Evolutionary conservation across 2,888 invertebrate species (phyloP).

Genomic region (Clanis bilineata): DNA sequence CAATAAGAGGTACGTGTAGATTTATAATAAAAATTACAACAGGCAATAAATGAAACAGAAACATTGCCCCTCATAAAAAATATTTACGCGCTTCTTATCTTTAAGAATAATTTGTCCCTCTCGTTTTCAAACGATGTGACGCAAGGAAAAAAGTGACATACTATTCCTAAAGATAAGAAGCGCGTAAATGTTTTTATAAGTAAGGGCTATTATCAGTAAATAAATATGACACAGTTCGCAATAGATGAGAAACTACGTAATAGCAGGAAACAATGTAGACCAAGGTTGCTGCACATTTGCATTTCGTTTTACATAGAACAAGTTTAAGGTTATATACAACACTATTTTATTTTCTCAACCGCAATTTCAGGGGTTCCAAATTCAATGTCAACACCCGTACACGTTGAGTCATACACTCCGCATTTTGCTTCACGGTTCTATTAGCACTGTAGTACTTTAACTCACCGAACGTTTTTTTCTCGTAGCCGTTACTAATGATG

Average conservation of each 20-base stretch:
- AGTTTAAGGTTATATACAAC: slow-evolving; percentile 16
- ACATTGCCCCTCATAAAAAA: too few relatives aligned
- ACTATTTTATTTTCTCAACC: slow-evolving; percentile 10
- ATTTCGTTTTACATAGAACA: slow-evolving; percentile 12
- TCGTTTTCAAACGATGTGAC: too few relatives aligned
- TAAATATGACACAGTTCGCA: background rate
- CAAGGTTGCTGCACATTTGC: slow-evolving; percentile 16
- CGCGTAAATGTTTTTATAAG: background rate
- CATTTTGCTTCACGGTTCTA: slow-evolving; percentile 42
- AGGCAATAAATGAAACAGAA: too few relatives aligned
- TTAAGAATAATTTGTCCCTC: too few relatives aligned
- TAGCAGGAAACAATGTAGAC: slow-evolving; percentile 17
- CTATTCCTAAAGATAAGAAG: too few relatives aligned
- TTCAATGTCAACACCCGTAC: slow-evolving; percentile 48
- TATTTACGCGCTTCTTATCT: too few relatives aligned
- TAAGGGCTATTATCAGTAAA: too few relatives aligned
- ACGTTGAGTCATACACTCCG: slow-evolving; percentile 21
- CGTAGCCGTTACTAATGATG: slow-evolving; percentile 51
- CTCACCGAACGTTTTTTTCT: slow-evolving; percentile 29
- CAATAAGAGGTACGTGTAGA: background rate
- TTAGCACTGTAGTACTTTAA: slow-evolving; percentile 35
- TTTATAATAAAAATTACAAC: background rate
- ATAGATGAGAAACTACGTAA: background rate
- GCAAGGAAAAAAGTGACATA: too few relatives aligned
- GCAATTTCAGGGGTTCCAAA: slow-evolving; percentile 31